A percentile compares a stretch with the other conserved stretches of the same genome.
Conservation (phyloP, 1,140 invertebrate genomes). For the Sycophaga agraensis region DNA sequence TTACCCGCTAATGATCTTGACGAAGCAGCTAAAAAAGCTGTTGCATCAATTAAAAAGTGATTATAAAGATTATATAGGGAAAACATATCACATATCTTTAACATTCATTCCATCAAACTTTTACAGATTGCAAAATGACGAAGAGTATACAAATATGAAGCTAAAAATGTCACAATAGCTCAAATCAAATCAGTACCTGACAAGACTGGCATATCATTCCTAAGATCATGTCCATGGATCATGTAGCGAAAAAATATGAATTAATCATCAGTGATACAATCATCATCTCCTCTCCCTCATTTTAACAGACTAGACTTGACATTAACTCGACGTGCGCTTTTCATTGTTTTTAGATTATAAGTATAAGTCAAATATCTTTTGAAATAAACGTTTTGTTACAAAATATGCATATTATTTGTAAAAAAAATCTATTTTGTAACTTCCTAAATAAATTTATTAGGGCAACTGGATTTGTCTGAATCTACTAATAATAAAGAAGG, state of each 20-base stretch:
- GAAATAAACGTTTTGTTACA: conserved; percentile 26
- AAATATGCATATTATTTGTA: no score
- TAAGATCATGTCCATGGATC: conserved; percentile 14
- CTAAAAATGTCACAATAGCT: conserved; percentile 27
- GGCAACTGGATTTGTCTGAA: no score
- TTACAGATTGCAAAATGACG: conserved; percentile 25
- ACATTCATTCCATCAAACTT: conserved; percentile 19
- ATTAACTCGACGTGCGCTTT: not conserved
- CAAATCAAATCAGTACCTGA: conserved; percentile 11
- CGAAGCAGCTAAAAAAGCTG: conserved; percentile 88
- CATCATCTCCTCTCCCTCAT: conserved; percentile 9
- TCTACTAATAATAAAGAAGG: no score
- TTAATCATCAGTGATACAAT: conserved; percentile 13
- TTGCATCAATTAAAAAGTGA: conserved; percentile 60
- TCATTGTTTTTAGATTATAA: conserved; percentile 18
- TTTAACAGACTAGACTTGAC: conserved; percentile 1
- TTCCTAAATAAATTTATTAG: no score
- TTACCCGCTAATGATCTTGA: conserved; percentile 83
- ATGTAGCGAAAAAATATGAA: not conserved
- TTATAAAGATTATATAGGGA: conserved; percentile 21
- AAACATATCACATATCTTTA: conserved; percentile 6
- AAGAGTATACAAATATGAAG: conserved; percentile 10
- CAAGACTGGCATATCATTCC: conserved; percentile 29
- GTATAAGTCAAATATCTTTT: conserved; percentile 11
- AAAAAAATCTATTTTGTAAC: no score